Evolutionary conservation across 1,140 invertebrate species (phyloP).

Genomic region (Heliconius melpomene): DNA sequence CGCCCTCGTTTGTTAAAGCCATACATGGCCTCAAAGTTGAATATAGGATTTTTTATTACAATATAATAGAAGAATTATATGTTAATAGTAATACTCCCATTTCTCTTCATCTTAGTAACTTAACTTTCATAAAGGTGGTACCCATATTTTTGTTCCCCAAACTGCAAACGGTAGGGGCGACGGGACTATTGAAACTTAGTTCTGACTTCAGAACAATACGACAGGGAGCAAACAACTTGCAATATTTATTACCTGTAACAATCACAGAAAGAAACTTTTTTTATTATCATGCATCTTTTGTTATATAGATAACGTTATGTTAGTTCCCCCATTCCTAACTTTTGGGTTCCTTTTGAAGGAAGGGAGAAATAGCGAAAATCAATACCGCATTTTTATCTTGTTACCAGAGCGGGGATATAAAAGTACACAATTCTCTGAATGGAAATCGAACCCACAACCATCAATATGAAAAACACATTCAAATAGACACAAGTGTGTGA

Average conservation of each 20-base stretch:
- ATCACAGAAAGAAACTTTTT: neutral
- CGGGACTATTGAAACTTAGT: neutral
- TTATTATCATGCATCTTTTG: neutral
- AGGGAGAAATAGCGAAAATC: too few species aligned
- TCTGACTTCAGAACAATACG: neutral
- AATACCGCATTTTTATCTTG: too few species aligned
- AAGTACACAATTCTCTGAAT: neutral
- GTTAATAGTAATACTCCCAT: too few species aligned
- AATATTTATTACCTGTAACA: neutral
- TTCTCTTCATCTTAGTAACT: neutral
- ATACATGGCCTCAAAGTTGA: too few species aligned
- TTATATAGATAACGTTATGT: neutral
- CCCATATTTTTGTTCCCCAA: neutral
- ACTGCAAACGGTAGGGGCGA: neutral
- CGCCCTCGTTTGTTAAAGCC: too few species aligned
- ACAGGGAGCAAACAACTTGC: conserved; percentile 1
- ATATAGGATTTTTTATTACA: too few species aligned
- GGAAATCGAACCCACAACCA: neutral
- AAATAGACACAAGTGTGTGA: too few species aligned
- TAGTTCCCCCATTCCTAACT: too few species aligned
- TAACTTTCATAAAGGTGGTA: neutral
- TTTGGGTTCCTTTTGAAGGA: too few species aligned
- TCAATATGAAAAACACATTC: too few species aligned
- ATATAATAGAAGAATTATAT: too few species aligned
- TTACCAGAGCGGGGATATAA: too few species aligned